These are phyloP conservation scores for Lasioglossum oenotherae DNA, from an alignment of 2,888 invertebrate species.

Conservation along the genomic window DNA sequence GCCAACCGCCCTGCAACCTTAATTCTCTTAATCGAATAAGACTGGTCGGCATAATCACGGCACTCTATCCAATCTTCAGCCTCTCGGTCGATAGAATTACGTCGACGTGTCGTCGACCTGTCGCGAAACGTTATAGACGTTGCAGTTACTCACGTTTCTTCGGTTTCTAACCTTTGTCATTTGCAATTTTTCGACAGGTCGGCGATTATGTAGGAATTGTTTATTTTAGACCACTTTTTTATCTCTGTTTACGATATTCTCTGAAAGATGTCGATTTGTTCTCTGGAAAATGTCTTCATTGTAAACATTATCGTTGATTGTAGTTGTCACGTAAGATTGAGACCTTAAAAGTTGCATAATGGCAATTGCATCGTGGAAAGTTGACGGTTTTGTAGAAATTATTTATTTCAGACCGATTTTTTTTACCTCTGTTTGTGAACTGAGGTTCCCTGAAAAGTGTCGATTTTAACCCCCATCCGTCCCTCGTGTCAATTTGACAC, in stretches of 20 bases:
- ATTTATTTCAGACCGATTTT: neutral
- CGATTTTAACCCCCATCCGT: too few species aligned
- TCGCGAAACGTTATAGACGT: conserved; percentile 2
- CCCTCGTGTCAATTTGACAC: too few species aligned
- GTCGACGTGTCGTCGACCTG: neutral
- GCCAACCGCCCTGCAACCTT: conserved; percentile 46
- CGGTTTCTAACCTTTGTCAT: neutral
- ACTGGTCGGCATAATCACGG: conserved; percentile 26
- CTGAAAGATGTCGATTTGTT: too few species aligned
- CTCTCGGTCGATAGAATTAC: conserved; percentile 15
- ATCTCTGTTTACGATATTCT: too few species aligned
- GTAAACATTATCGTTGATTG: too few species aligned
- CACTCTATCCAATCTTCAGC: conserved; percentile 7
- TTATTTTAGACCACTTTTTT: neutral
- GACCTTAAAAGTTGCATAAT: neutral
- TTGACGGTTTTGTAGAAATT: neutral
- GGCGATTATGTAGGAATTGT: neutral
- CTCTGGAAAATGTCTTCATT: too few species aligned
- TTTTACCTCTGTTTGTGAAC: too few species aligned
- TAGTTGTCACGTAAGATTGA: neutral
- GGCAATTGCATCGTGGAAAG: too few species aligned
- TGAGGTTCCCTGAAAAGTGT: too few species aligned
- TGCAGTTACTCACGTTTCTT: neutral
- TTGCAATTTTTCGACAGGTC: neutral
- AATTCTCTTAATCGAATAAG: conserved; percentile 56